Conservation (phyloP, 2,888 invertebrate species). For the Salticus scenicus region DNA sequence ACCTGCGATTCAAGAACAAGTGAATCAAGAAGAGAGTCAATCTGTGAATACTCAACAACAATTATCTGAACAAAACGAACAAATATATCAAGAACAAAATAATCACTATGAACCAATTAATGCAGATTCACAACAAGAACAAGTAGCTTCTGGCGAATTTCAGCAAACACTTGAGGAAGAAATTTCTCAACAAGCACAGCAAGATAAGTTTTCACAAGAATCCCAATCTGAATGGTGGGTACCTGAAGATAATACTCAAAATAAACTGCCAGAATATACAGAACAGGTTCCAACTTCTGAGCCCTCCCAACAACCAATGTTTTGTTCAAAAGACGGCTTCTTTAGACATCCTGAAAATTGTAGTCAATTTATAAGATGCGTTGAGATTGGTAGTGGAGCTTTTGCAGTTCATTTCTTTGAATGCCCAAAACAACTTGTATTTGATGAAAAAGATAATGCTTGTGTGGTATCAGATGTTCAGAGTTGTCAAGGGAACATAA, state of each 20-base stretch:
- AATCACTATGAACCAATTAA: neutral
- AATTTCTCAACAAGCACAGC: neutral
- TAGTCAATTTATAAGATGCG: conserved; percentile 42
- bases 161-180: neutral
- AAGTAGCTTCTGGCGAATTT: conserved; percentile 18
- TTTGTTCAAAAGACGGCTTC: conserved; percentile 45
- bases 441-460: conserved; percentile 31
- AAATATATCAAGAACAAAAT: conserved; percentile 17
- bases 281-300: neutral
- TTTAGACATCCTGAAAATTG: conserved; percentile 51
- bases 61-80: neutral
- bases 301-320: conserved; percentile 12
- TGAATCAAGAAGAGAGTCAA: neutral
- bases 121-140: neutral
- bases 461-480: conserved; percentile 18
- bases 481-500: neutral
- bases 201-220: neutral
- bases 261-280: neutral
- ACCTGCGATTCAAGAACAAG: neutral
- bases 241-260: neutral
- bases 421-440: conserved; percentile 45
- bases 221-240: conserved; percentile 31
- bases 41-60: neutral
- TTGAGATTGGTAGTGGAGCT: conserved; percentile 18
- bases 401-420: conserved; percentile 51